Evolutionary conservation across 2,797 vertebrate genomes (phyloP), one percentile per base, ranked within the genome.

Genomic region (Rhynchonycteris naso): DNA sequence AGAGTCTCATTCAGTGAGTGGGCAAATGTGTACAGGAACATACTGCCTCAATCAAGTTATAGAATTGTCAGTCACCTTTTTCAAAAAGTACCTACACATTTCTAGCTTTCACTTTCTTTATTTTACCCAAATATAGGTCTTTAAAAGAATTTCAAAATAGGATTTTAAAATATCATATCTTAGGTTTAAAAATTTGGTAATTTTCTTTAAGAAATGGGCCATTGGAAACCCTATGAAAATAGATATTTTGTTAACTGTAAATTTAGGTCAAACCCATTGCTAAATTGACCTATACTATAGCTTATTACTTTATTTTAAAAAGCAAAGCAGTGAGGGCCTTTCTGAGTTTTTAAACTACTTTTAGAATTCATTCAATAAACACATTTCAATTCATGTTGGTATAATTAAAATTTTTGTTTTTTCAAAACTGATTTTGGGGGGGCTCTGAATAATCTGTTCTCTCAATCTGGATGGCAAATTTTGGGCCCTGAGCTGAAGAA

Each of bases 141-240:
- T 95, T 84, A 59, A 94, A 80, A 90, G 11, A 59, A 91, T 80
- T 80, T 5, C 33, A 94, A 74, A 91, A 33, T 85, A 35, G 22
- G 3, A 65, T 87, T 84, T 47, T 28, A 47, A 16, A 86, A 93
- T 85, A 47, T 80, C 63, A 10, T 63, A 30, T 58, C 35, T 93
- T 90, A 76, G 52, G 21, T 87, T 93, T 81, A 14, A 84, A 54
- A 50, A 89, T 14, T 75, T 74, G 50, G 33, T 66, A 28, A 85
- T 75, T 91, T 54, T 84, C 56, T 87, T 50, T 8, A 85, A 87
- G 47, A 88, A 78, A 50, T 72, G 18, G 47, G 5, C 3, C 75
- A 84, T 26, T 22, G 15, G 50, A 75, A 90, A 11, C 18, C n/a
- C 19, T 61, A 35, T 80, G 15, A 95, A 76, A 30, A 30, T 7